These are phyloP conservation scores for Eustalomyia histrio DNA, from an alignment of 2,888 invertebrate genomes.

Conservation along the genomic window DNA sequence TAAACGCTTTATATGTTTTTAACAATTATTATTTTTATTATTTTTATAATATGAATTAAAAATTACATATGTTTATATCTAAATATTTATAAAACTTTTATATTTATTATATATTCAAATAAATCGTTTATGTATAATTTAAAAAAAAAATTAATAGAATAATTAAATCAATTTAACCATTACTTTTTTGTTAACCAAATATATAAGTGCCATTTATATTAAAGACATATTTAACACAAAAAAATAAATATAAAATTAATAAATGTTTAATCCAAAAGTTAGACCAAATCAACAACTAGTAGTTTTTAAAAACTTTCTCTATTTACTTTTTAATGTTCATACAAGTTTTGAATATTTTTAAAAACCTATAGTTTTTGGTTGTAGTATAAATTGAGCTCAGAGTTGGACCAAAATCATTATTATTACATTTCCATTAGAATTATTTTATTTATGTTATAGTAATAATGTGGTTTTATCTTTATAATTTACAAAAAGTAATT, in stretches of 20 bases:
- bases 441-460: too few relatives aligned
- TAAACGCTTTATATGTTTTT: slow-evolving; percentile 1
- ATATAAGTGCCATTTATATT: slow-evolving; percentile 29
- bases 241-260: background rate
- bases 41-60: slow-evolving; percentile 49
- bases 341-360: too few relatives aligned
- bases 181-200: slow-evolving; percentile 7
- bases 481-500: too few relatives aligned
- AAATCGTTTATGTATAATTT: slow-evolving; percentile 12
- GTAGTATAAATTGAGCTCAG: too few relatives aligned
- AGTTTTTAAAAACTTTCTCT: too few relatives aligned
- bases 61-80: slow-evolving; percentile 47
- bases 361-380: too few relatives aligned
- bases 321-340: too few relatives aligned
- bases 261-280: background rate
- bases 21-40: slow-evolving; percentile 57
- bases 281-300: too few relatives aligned
- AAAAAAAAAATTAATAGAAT: slow-evolving; percentile 9
- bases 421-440: too few relatives aligned
- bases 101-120: slow-evolving; percentile 46
- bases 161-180: slow-evolving; percentile 1
- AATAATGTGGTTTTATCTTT: too few relatives aligned
- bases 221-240: slow-evolving; percentile 19
- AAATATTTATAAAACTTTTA: slow-evolving; percentile 49
- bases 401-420: too few relatives aligned